Evolutionary conservation across 2,888 invertebrate species (phyloP), one percentile per base, ranked within the genome.

Genomic region (Leucoptera coffeella): DNA sequence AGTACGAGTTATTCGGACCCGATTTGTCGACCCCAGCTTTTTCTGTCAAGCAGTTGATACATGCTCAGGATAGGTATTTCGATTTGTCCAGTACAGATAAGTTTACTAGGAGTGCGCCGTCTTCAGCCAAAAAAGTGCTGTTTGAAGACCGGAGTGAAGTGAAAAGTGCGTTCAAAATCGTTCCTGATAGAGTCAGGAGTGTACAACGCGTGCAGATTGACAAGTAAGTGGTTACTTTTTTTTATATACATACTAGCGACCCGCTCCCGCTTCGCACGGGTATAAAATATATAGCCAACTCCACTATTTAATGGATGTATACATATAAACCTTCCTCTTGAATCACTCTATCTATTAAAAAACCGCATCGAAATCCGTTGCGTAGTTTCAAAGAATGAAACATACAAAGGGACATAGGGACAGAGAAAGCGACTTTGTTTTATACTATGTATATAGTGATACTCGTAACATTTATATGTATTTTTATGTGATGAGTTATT

Each of bases 1-100:
- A 53, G 15, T 48, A 47, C 37, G 51, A 52, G 8, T 28, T 61
- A 5, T 62, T 62, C 41, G 62, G 62, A 0, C 56, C 62, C 7
- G 41, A 40, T 28, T 42, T 57, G 34, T 8, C 15, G 4, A 39
- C 52, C 3, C 59, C 60, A 0, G 49, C 64, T 38, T 67, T 69
- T 29, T 64, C 61, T 0, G 62, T 67, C 6, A 69, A 64, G 0
- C 65, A 69, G 25, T 28, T 69, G 38, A 67, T 65, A 0, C 67
- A 69, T 32, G 69, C 67, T 2, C 69, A 69, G 42, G 67, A 69
- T 47, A 36, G 69, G 30, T 69, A 62, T 30, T 69, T 50, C 33
- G 60, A 69, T 47, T 29, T 69, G 6, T 67, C 17, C 13, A 19
- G 22, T 29, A 9, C 38, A 37, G 22, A 29, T 32, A 28, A 33